Evolutionary conservation across 1,140 invertebrate genomes (phyloP).

Genomic region (Odontomachus brunneus): DNA sequence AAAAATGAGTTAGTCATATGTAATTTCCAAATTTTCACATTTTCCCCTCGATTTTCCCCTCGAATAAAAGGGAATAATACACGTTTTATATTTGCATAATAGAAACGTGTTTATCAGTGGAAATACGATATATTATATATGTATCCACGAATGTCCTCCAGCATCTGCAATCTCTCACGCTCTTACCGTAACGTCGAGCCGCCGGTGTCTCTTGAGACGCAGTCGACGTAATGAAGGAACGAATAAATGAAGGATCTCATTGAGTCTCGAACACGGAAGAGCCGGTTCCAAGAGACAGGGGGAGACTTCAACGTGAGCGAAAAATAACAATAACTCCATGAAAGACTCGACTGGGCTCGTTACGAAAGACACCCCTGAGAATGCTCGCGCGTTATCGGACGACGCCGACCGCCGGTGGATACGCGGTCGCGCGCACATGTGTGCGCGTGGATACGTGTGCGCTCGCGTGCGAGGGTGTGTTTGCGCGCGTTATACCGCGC

Average conservation of each 20-base stretch:
- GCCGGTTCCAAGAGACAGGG: not conserved
- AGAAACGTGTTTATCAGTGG: too few species aligned
- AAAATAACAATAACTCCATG: conserved; percentile 39
- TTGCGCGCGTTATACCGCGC: conserved; percentile 68
- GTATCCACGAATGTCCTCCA: too few species aligned
- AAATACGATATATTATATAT: too few species aligned
- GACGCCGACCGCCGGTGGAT: conserved; percentile 24
- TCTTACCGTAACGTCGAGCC: too few species aligned
- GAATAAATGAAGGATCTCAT: not conserved
- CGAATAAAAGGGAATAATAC: too few species aligned
- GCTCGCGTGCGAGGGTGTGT: conserved; percentile 31
- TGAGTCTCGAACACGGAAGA: not conserved
- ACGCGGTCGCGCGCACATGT: conserved; percentile 61
- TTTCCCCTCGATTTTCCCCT: too few species aligned
- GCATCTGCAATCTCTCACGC: too few species aligned
- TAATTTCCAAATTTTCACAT: too few species aligned
- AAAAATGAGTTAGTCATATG: too few species aligned
- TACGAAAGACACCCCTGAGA: conserved; percentile 49
- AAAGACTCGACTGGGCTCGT: conserved; percentile 37
- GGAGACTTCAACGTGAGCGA: not conserved
- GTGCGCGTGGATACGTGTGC: conserved; percentile 21
- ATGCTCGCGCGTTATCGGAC: conserved; percentile 43
- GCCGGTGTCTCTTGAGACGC: too few species aligned
- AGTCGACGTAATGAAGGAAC: too few species aligned
- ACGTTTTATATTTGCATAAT: too few species aligned